Evolutionary conservation across 2,888 invertebrate genomes (phyloP), one percentile per base, ranked within the genome.

Genomic region (Melanophora roralis): DNA sequence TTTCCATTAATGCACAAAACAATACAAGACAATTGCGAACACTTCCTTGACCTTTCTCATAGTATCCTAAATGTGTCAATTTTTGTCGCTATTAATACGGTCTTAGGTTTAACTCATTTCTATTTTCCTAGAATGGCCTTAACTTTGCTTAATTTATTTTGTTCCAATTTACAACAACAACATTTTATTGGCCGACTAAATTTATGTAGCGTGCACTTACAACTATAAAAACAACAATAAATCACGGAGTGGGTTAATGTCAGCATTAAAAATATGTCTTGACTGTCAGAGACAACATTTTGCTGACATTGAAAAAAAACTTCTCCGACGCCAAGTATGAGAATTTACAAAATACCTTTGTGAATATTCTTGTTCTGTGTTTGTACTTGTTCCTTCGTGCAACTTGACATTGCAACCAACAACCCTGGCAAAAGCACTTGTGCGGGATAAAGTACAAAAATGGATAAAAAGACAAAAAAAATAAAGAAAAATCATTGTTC

Each of bases 231-330:
- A 11, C 53, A 76, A 69, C 8, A 36, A 55, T 1, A 7, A 27
- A 23, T 49, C 11, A 9, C 47, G 9, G 53, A 76, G 75, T 71
- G 53, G 65, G 75, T 80, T 75, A 80, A 80, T 75, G 79, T 55
- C 79, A 67, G 55, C 75, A 75, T 65, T 74, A 75, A 74, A 55
- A 67, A 60, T 59, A 62, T 68, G 55, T 62, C 47, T 59, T 68
- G 55, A 67, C 67, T 78, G 69, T 73, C 64, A 67, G 60, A 67
- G 60, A 59, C 72, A 68, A 53, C 32, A 60, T 67, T 80, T 67
- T 76, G 72, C 80, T 80, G 80, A 80, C 76, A 80, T 80, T 80
- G 72, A 72, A 72, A 76, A 73, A 79, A 45, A 8, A 53, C 47
- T 36, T 1, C 47, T 49, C 14, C 23, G 62, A 62, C 55, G 62